A percentile compares a stretch with the other conserved stretches of the same genome.
phyloP scores from a whole-genome alignment of 2,113 vertebrate species.

The Herpailurus yagouaroundi region DNA sequence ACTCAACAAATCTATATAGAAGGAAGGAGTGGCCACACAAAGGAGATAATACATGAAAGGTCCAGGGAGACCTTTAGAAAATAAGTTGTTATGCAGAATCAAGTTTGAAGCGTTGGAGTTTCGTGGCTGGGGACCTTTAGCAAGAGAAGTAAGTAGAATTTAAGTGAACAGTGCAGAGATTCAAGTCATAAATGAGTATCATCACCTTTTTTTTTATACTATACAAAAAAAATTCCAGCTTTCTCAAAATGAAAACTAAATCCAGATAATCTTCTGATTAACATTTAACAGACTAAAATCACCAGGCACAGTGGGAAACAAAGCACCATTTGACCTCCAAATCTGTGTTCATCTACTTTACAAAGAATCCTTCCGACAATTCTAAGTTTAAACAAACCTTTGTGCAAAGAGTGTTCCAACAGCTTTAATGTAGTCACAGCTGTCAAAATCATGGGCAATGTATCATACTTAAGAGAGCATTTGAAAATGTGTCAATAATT shows the following conservation, averaged over 20 bases:
- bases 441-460: slow-evolving; percentile 44
- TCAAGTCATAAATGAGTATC: neutral
- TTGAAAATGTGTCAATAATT: slow-evolving; percentile 74
- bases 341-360: slow-evolving; percentile 27
- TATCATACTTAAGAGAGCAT: slow-evolving; percentile 53
- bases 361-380: slow-evolving; percentile 51
- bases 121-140: neutral
- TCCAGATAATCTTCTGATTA: slow-evolving; percentile 60
- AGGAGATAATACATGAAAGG: neutral
- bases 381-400: slow-evolving; percentile 69
- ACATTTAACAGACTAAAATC: slow-evolving; percentile 53
- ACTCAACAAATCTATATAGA: neutral
- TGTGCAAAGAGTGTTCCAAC: slow-evolving; percentile 12
- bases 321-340: slow-evolving; percentile 48
- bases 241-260: slow-evolving; percentile 61
- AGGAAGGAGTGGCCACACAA: neutral
- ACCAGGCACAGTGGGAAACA: neutral
- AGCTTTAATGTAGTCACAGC: slow-evolving; percentile 45
- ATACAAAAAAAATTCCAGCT: neutral
- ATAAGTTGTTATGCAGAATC: neutral
- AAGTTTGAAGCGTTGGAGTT: neutral
- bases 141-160: neutral
- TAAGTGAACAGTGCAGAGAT: neutral
- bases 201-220: neutral
- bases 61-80: slow-evolving; percentile 11